Base-by-base conservation (phyloP, 2,113 vertebrate species). In the Sapajus apella region DNA sequence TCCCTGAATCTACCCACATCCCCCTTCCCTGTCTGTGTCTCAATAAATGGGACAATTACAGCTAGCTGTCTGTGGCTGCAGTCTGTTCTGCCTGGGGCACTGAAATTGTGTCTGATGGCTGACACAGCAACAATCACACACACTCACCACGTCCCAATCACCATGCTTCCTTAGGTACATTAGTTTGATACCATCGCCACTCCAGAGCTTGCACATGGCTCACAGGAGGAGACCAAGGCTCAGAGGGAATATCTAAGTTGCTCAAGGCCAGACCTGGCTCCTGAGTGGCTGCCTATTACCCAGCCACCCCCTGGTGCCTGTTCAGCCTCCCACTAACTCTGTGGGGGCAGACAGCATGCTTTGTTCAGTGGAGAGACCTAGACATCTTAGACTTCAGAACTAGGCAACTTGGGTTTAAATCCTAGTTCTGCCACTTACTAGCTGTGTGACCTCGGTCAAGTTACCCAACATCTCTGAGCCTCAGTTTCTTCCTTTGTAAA, bases 21-120 rank as follows among this genome's bases (percentile, higher is more conserved):
- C 25, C 8, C 4, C 61, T 72, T 25, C 40, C 14, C 61, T 64
- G 5, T 73, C 79, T 91, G 82, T 81, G 50, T 95, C 91, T 97
- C 96, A 98, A 97, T 98, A 98, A 98, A 98, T 6, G 47, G 43
- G 13, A 30, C 17, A 85, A 80, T 77, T 76, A 3, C 58, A 35
- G 66, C 66, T 88, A 32, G 2, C 43, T 94, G 32, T 37, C 23
- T 87, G 75, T 91, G 81, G 56, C 37, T 95, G 47, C 8, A 8
- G 37, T 96, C 13, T 90, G 30, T 61, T 23, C 3, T 75, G 52
- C 45, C 25, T 3, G 12, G 83, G 92, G 30, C 83, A 37, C 23
- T 23, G 68, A 77, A 43, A 55, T 61, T 27, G n/a, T 17, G 40
- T 64, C 43, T 5, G 30, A 50, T 40, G 75, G 61, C 10, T 8